A percentile compares a stretch with the other conserved stretches of the same genome.
These are phyloP conservation scores for Muraenolepis orangiensis DNA, from an alignment of 2,797 vertebrate species.

Conservation along the genomic window DNA sequence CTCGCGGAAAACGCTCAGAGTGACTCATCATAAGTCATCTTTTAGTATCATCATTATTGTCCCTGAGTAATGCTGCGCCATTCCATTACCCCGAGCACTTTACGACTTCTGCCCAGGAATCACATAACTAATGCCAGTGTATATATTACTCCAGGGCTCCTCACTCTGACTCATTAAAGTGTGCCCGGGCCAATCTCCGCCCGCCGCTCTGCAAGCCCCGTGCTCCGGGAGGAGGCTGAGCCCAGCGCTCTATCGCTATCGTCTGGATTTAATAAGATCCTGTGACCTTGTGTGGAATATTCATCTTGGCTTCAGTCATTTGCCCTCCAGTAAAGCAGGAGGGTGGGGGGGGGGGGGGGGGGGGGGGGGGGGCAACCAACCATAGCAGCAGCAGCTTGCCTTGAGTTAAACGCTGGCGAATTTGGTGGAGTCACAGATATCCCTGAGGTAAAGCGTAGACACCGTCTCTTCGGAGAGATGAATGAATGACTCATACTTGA, in stretches of 20 bases:
- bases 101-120: conserved; percentile 36
- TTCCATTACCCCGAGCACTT: conserved; percentile 45
- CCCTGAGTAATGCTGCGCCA: conserved; percentile 35
- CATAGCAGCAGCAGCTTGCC: not conserved
- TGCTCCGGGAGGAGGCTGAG: not conserved
- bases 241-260: not conserved
- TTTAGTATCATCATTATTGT: conserved; percentile 32
- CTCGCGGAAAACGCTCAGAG: conserved; percentile 26
- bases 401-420: conserved; percentile 26
- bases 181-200: conserved; percentile 20
- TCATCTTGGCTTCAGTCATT: not conserved
- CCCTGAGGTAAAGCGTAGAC: conserved; percentile 11
- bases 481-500: not conserved
- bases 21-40: conserved; percentile 29
- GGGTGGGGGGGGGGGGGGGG: not conserved
- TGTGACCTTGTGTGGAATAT: conserved; percentile 3
- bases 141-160: conserved; percentile 52
- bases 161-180: conserved; percentile 27
- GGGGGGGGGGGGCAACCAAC: not conserved
- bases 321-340: not conserved
- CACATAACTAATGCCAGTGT: conserved; percentile 37
- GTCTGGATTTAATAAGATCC: conserved; percentile 1
- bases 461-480: not conserved
- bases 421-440: conserved; percentile 16
- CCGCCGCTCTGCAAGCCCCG: not conserved